These are phyloP conservation scores for Orestias chungarensis DNA, from an alignment of 2,797 vertebrate species.

Conservation along the genomic window DNA sequence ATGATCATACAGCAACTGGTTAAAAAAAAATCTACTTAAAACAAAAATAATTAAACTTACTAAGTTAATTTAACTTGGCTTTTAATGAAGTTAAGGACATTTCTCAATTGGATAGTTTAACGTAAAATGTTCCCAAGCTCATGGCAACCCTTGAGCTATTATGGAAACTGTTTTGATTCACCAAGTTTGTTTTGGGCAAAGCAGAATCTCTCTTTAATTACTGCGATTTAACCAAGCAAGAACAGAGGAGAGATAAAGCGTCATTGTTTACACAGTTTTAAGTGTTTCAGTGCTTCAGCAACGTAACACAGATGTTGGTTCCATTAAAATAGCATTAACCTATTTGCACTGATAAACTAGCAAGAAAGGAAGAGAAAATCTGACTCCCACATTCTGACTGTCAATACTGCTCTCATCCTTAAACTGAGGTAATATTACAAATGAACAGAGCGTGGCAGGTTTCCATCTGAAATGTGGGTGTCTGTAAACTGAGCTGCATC, in stretches of 20 bases:
- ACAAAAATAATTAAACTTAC: neutral
- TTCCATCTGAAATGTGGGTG: neutral
- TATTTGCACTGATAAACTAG: neutral
- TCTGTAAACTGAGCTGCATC: neutral
- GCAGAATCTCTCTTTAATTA: neutral
- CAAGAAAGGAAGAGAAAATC: no score
- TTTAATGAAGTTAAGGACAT: neutral
- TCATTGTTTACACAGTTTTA: neutral
- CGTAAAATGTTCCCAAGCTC: no score
- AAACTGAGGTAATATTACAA: neutral
- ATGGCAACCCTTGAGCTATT: conserved; percentile 4
- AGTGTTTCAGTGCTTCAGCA: neutral
- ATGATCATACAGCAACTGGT: neutral
- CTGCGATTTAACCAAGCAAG: neutral
- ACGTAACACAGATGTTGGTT: neutral
- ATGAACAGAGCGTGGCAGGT: neutral
- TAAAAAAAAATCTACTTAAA: neutral
- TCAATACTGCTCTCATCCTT: neutral
- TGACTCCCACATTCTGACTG: neutral
- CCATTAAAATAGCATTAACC: neutral
- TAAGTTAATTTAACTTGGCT: neutral
- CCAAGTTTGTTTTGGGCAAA: neutral
- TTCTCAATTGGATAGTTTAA: no score
- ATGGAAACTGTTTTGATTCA: neutral
- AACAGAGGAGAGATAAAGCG: neutral